A percentile compares a stretch with the other conserved stretches of the same genome.
phyloP scores from a whole-genome alignment of 2,888 invertebrate species.

The Lumbricus terrestris region DNA sequence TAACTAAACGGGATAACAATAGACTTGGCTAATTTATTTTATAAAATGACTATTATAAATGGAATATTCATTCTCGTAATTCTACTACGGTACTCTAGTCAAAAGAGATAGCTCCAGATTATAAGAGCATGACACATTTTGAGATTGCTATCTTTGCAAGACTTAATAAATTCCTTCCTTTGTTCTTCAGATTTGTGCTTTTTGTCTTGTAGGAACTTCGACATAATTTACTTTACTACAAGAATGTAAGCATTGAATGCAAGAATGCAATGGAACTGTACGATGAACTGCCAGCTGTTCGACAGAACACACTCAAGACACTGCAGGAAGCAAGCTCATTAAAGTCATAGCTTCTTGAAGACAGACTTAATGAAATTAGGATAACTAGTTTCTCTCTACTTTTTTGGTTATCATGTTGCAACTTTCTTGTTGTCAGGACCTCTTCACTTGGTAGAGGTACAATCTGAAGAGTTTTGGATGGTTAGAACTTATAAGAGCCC shows the following conservation, averaged over 20 bases:
- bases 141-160: background rate
- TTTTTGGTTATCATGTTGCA: too few species aligned
- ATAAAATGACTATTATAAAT: too few species aligned
- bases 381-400: too few species aligned
- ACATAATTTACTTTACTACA: conserved; percentile 48
- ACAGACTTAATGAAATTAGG: background rate
- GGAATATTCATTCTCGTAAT: background rate
- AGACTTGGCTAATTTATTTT: background rate
- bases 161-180: conserved; percentile 12
- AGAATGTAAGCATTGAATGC: conserved; percentile 39
- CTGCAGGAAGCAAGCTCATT: background rate
- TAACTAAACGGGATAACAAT: background rate
- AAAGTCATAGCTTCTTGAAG: background rate
- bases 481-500: background rate
- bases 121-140: background rate
- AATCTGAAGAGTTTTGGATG: background rate
- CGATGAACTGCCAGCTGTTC: conserved; percentile 41
- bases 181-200: conserved; percentile 5
- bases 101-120: background rate
- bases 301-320: conserved; percentile 9
- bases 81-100: background rate
- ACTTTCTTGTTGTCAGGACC: too few species aligned
- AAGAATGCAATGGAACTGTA: conserved; percentile 48
- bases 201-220: conserved; percentile 42
- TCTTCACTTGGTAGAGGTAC: background rate